phyloP scores from a whole-genome alignment of 2,797 vertebrate species.

The Hydrolagus colliei region DNA sequence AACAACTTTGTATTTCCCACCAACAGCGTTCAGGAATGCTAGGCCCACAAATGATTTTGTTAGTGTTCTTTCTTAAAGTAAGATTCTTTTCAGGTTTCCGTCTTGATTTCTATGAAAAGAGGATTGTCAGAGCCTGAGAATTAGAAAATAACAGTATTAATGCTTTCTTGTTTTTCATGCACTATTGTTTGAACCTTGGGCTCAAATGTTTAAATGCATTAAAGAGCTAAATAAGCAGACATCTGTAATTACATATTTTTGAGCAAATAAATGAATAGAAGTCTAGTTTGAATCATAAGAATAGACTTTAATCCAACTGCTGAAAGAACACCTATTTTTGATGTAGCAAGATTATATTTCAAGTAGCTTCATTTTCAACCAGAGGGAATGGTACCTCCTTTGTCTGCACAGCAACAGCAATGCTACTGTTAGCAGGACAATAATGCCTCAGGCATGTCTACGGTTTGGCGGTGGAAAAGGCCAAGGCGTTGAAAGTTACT shows the following conservation, averaged over 20 bases:
- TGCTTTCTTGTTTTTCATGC: not conserved
- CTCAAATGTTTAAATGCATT: not conserved
- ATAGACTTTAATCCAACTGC: not conserved
- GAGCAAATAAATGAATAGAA: not conserved
- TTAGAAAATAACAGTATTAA: not conserved
- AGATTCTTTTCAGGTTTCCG: too few species aligned
- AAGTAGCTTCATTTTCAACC: not conserved
- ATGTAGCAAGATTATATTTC: not conserved
- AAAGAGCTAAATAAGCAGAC: too few species aligned
- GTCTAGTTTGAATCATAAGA: not conserved
- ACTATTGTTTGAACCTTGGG: not conserved
- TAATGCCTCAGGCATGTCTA: not conserved
- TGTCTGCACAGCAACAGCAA: conserved; percentile 20
- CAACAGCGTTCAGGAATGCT: too few species aligned
- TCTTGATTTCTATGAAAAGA: too few species aligned
- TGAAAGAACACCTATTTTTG: conserved; percentile 1
- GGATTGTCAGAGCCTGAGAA: too few species aligned
- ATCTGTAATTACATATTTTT: too few species aligned
- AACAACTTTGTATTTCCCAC: too few species aligned
- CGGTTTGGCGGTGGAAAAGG: conserved; percentile 9
- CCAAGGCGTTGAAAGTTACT: not conserved
- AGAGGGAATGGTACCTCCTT: not conserved
- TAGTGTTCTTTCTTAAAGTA: too few species aligned
- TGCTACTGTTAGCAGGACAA: conserved; percentile 9
- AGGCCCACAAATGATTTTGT: too few species aligned